Base-by-base conservation (phyloP, 2,888 invertebrate species). In the Tiliacea aurago region DNA sequence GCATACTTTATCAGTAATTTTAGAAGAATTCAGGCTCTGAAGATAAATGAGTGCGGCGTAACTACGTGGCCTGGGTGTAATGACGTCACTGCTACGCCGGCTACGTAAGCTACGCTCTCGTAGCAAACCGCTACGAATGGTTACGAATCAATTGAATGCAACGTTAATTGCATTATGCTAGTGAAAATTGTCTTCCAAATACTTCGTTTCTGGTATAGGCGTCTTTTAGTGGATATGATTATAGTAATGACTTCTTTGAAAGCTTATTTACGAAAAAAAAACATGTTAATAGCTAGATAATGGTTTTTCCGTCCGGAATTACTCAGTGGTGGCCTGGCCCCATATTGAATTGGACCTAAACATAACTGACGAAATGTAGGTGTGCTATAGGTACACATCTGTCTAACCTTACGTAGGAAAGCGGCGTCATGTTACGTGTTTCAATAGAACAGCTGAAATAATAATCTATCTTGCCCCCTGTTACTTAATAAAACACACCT, bases 41-140 rank as follows among this genome's bases (percentile, higher is more conserved):
- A 75, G 81, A 78, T 80, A 81, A 75, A 78, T 78, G 61, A 80
- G 47, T 80, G 62, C 80, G 62, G 51, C 56, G 66, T 67, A 80
- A 73, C 59, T 78, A 78, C 74, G 78, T 78, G 77, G 66, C 66
- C 41, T 67, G 74, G 51, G 11, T 80, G 51, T 79, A 77, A 73
- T 80, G 62, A 79, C 81, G 68, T 64, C 67, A 33, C 56, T 41
- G 76, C 81, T 80, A 80, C 69, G 75, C 2, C 33, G 2, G 51
- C 73, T 80, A 80, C 74, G 78, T 11, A 28, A 41, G 56, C 75
- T 80, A 73, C 65, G 65, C 49, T 81, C n/a, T 49, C 69, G 78
- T 76, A 79, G 78, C 76, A 70, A 56, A 28, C 61, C 51, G 63
- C 81, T 81, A 81, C 81, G 70, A 65, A 33, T 69, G n/a, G 62